These are phyloP conservation scores for Pararge aegeria DNA, from an alignment of 1,140 invertebrate species.

Conservation along the genomic window DNA sequence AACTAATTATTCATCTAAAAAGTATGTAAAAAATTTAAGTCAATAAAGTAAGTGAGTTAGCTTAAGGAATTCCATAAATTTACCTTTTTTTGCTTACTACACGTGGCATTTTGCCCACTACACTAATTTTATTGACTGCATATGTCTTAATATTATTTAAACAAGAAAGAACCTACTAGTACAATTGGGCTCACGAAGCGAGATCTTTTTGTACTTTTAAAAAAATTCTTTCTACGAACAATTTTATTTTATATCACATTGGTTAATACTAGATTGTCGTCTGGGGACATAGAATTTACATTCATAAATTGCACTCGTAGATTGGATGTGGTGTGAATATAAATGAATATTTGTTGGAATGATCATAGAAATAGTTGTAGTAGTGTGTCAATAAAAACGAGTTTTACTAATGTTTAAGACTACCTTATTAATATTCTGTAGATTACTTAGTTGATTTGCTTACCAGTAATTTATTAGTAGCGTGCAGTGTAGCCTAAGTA, in stretches of 20 bases:
- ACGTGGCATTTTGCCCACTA: neutral
- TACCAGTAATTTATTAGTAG: too few species aligned
- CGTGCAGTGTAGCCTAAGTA: too few species aligned
- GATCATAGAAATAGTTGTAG: neutral
- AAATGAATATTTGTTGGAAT: neutral
- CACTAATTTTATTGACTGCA: constrained; percentile 23
- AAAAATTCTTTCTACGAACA: constrained; percentile 16
- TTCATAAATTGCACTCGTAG: neutral
- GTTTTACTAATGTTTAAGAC: too few species aligned
- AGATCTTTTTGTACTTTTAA: constrained; percentile 16
- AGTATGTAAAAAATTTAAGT: neutral
- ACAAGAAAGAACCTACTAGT: constrained; percentile 21
- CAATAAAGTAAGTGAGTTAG: too few species aligned
- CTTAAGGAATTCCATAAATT: too few species aligned
- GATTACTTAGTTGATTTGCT: too few species aligned
- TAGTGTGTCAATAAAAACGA: too few species aligned
- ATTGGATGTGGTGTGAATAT: neutral
- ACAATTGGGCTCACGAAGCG: constrained; percentile 25
- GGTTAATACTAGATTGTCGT: constrained; percentile 14
- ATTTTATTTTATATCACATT: constrained; percentile 24
- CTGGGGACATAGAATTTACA: neutral
- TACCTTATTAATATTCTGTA: too few species aligned
- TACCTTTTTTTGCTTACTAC: constrained; percentile 12
- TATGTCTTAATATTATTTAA: constrained; percentile 27
- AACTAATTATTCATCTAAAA: too few species aligned